Evolutionary conservation across 2,888 invertebrate species (phyloP), one percentile per base, ranked within the genome.

Genomic region (Drosophila kanekoi): DNA sequence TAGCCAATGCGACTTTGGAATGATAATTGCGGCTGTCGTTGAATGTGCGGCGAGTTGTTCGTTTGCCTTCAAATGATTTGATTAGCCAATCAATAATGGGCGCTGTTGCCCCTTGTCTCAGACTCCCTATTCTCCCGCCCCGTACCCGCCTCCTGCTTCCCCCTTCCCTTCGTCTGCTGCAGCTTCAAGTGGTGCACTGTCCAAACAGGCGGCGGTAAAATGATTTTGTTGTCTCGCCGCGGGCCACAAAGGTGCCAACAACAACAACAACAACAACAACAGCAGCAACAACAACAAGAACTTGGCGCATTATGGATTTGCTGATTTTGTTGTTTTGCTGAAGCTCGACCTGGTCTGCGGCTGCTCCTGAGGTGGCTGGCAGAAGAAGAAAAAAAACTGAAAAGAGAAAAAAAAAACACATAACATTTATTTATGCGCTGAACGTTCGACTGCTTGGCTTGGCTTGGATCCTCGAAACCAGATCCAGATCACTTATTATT

Each of bases 171-270:
- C 20, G 20, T 6, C 41, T 11, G 6, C 23, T 23, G 11, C 23
- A 18, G 23, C 13, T 28, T 48, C 70, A 58, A 72, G 72, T 72
- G 72, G 20, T 66, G 33, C 52, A 37, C 57, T 66, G 79, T 72
- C 66, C 64, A 72, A 77, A 87, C 84, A 72, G 84, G 84, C 83
- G 80, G 88, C 86, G 87, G 86, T 81, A 68, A 89, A 89, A 90
- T 90, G 90, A 91, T 91, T 91, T 91, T 90, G 90, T 89, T 91
- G 91, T 91, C 90, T 91, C 83, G 91, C 92, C 92, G 87, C 79
- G 61, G 92, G 92, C 90, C 80, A 84, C 82, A 89, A 85, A 90
- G 90, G 89, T 91, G 91, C 90, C 92, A 91, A 89, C 89, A 87
- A 91, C 86, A 77, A 76, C 70, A 80, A 69, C 61, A 77, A 63